Percentiles rank a stretch among this genome's conserved stretches.
These are phyloP conservation scores for Elegia similella DNA, from an alignment of 2,888 invertebrate species.

Conservation along the genomic window DNA sequence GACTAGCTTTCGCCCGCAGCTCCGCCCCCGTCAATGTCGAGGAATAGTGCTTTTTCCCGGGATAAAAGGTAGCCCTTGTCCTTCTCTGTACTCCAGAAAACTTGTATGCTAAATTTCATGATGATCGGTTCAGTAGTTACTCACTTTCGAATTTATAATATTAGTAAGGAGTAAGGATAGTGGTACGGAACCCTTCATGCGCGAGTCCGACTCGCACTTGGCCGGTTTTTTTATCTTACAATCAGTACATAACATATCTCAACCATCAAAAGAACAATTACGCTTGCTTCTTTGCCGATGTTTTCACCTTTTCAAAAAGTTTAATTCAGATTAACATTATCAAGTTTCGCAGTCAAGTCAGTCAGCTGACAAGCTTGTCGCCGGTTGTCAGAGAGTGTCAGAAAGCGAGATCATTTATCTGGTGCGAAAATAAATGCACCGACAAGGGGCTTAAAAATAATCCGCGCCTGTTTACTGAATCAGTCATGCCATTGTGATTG, in stretches of 20 bases:
- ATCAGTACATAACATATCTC: neutral
- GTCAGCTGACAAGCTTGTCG: neutral
- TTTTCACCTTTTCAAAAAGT: neutral
- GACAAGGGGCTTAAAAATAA: neutral
- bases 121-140: too few species aligned
- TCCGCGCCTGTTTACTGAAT: neutral
- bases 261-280: neutral
- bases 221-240: neutral
- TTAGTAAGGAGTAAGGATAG: too few species aligned
- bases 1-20: too few species aligned
- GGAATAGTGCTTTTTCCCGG: too few species aligned
- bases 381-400: neutral
- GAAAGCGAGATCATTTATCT: conserved; percentile 8
- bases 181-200: too few species aligned
- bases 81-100: too few species aligned
- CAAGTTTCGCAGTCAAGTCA: neutral
- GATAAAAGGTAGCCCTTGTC: too few species aligned
- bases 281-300: neutral
- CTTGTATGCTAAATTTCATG: too few species aligned
- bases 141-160: too few species aligned
- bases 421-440: conserved; percentile 7
- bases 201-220: neutral
- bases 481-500: neutral
- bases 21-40: too few species aligned
- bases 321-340: neutral